These are phyloP conservation scores for Pachycephus smyrnensis DNA, from an alignment of 2,888 invertebrate genomes.

Conservation along the genomic window DNA sequence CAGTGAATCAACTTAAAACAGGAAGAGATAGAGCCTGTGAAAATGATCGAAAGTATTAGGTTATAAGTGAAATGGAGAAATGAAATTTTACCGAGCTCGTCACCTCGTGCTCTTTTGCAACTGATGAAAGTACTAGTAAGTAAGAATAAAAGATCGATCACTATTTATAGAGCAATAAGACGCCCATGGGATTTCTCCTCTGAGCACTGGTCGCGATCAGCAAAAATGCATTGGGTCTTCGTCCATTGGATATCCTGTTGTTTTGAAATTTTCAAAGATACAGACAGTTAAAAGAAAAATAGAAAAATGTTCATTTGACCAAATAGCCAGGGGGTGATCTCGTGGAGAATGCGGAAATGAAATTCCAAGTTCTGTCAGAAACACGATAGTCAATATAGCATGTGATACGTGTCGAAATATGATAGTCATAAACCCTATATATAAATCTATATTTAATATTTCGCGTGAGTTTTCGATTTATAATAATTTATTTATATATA, in stretches of 20 bases:
- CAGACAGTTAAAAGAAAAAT: neutral
- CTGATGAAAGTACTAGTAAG: constrained; percentile 15
- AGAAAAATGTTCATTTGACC: neutral
- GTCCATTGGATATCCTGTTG: neutral
- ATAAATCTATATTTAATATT: constrained; percentile 47
- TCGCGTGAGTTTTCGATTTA: constrained; percentile 53
- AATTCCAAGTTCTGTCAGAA: constrained; percentile 54
- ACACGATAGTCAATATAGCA: constrained; percentile 67
- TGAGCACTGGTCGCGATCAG: neutral
- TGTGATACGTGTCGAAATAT: constrained; percentile 65
- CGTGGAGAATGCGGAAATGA: constrained; percentile 8
- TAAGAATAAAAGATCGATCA: constrained; percentile 12
- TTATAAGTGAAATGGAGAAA: neutral
- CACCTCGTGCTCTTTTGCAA: neutral
- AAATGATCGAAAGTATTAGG: neutral
- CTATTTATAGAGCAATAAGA: constrained; percentile 12
- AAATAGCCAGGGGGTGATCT: neutral
- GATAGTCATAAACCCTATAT: constrained; percentile 55
- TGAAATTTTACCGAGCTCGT: neutral
- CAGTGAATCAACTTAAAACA: constrained; percentile 55
- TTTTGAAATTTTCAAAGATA: neutral
- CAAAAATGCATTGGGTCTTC: neutral
- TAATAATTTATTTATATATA: constrained; percentile 46
- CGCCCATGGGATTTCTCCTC: neutral
- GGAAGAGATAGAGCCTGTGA: neutral